Conservation (phyloP, 2,113 vertebrate species). For the Vulpes vulpes region DNA sequence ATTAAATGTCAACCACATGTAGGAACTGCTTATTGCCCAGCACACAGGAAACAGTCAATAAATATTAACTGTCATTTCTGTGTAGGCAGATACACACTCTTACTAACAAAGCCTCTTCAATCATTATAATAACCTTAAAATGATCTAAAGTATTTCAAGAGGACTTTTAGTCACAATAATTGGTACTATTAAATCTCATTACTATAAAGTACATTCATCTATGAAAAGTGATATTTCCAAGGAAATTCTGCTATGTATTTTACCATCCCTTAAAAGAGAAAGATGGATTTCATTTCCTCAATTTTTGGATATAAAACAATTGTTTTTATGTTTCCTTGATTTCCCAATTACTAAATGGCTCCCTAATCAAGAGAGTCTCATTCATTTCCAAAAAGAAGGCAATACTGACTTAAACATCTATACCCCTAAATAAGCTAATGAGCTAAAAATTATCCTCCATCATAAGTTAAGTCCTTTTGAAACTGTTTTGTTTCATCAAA, state of each 20-base stretch:
- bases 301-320: not conserved
- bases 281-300: not conserved
- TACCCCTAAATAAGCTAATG: not conserved
- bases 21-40: not conserved
- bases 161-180: not conserved
- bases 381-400: constrained; percentile 42
- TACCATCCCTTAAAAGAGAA: not conserved
- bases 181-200: not conserved
- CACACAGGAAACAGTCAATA: not conserved
- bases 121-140: not conserved
- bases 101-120: not conserved
- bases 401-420: not conserved
- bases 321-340: constrained; percentile 12
- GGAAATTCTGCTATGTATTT: not conserved
- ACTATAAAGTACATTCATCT: constrained; percentile 11
- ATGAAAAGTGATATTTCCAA: not conserved
- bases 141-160: not conserved
- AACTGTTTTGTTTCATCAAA: not conserved
- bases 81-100: not conserved
- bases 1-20: not conserved
- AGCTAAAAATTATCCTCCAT: not conserved
- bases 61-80: not conserved
- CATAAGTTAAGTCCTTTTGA: not conserved
- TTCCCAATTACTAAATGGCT: not conserved
- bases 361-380: not conserved